These are phyloP conservation scores for Ianthella basta DNA, from an alignment of 37 sponge, comb jelly and placozoan species.

Conservation along the genomic window DNA sequence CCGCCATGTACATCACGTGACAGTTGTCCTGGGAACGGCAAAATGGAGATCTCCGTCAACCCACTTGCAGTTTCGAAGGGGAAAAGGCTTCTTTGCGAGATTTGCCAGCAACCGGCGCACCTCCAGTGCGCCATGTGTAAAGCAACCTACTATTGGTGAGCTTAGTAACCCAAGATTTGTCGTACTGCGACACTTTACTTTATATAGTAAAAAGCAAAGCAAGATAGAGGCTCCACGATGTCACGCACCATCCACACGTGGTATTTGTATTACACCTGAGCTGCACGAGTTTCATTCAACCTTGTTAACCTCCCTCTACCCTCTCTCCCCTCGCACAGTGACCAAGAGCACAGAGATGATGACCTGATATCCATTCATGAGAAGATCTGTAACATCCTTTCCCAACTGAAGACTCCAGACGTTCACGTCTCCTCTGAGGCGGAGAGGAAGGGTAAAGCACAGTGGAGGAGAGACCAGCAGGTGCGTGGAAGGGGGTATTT, in stretches of 20 bases:
- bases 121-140: slow-evolving; percentile 78
- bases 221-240: no score
- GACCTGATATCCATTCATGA: slow-evolving; percentile 81
- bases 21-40: neutral
- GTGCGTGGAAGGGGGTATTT: no score
- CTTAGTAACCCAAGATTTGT: neutral
- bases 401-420: slow-evolving; percentile 43
- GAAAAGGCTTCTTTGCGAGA: slow-evolving; percentile 68
- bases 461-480: slow-evolving; percentile 30
- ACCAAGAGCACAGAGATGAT: slow-evolving; percentile 59
- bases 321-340: slow-evolving; percentile 28
- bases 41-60: slow-evolving; percentile 54
- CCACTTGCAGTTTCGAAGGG: slow-evolving; percentile 87
- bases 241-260: no score
- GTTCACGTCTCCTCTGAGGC: slow-evolving; percentile 60
- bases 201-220: no score
- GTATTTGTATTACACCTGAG: no score
- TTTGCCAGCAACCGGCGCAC: slow-evolving; percentile 86
- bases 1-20: no score
- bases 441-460: slow-evolving; percentile 52
- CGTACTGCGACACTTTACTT: no score
- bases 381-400: slow-evolving; percentile 67
- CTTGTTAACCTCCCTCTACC: slow-evolving; percentile 39
- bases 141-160: slow-evolving; percentile 82
- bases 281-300: no score